Evolutionary conservation across 2,113 vertebrate species (phyloP), one percentile per base, ranked within the genome.

Genomic region (Camelus bactrianus): DNA sequence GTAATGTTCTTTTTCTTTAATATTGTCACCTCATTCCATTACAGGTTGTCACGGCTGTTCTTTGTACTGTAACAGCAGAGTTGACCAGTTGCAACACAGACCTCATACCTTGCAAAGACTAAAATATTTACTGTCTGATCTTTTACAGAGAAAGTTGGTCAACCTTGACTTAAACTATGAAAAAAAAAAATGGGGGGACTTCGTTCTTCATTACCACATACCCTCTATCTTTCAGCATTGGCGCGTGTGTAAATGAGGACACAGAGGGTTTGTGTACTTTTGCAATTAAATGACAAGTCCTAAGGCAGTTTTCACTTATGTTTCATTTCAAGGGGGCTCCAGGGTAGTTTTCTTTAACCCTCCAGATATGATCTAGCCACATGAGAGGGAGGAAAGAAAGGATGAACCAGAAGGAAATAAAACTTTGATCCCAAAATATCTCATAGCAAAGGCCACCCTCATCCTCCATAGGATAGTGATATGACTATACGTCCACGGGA

Each of bases 241-340:
- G 42, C 32, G 69, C 16, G 28, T 72, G 62, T 86, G 32, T 73
- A 52, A 72, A 88, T 84, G 30, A 91, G 2, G 15, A 75, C 58
- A 76, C 26, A 69, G 24, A 13, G 54, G 26, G 30, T 79, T 32
- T 87, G 22, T 42, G 5, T 19, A 73, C 35, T 81, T 75, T 48
- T n/a, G 11, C 54, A 72, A 67, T 73, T 82, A 87, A 93, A 15
- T 76, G 75, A 58, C 75, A 24, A 70, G 30, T 77, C 52, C n/a
- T 77, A 54, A 87, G 69, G 54, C 16, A 90, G 26, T 87, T 87
- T 50, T 90, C 62, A 90, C 75, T 58, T 76, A 81, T 60, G 46
- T 77, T 17, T 64, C 32, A 70, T 72, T 87, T 95, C 38, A 30
- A 20, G 19, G 52, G 30, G 26, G 3, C 48, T 52, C 38, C 69